Percentiles rank a stretch among this genome's conserved stretches.
Conservation (phyloP, 2,113 vertebrate species). For the Zosterops hypoxanthus region DNA sequence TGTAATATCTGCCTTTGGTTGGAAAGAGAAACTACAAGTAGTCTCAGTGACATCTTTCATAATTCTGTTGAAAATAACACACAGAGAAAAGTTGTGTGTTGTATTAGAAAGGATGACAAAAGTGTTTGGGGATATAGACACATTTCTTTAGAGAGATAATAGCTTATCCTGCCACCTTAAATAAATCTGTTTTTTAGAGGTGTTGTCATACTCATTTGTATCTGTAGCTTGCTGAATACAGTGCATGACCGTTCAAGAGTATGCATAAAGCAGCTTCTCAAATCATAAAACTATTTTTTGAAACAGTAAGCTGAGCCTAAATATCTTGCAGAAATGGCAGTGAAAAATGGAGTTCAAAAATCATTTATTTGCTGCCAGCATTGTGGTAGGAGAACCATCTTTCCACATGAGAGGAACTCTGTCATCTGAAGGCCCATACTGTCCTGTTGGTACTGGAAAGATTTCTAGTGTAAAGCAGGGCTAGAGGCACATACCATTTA, state of each 20-base stretch:
- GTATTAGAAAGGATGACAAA: not conserved
- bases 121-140: not conserved
- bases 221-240: not conserved
- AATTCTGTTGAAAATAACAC: not conserved
- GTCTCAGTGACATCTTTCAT: not conserved
- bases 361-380: slow-evolving; percentile 23
- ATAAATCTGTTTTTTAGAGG: not conserved
- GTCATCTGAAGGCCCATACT: slow-evolving; percentile 31
- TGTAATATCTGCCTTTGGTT: not conserved
- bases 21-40: not conserved
- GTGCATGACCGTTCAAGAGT: accelerated
- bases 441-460: slow-evolving; percentile 36
- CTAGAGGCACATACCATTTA: slow-evolving; percentile 9
- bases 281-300: not conserved
- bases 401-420: slow-evolving; percentile 30
- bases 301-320: not conserved
- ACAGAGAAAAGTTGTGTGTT: accelerated
- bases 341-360: slow-evolving; percentile 26
- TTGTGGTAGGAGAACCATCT: not conserved
- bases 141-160: not conserved
- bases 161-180: not conserved
- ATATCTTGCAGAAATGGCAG: not conserved
- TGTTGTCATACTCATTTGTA: not conserved
- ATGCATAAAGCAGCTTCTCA: not conserved
- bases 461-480: slow-evolving; percentile 8